A percentile compares a stretch with the other conserved stretches of the same genome.
Conservation (phyloP, 2,888 invertebrate genomes). For the Coelopa pilipes region DNA sequence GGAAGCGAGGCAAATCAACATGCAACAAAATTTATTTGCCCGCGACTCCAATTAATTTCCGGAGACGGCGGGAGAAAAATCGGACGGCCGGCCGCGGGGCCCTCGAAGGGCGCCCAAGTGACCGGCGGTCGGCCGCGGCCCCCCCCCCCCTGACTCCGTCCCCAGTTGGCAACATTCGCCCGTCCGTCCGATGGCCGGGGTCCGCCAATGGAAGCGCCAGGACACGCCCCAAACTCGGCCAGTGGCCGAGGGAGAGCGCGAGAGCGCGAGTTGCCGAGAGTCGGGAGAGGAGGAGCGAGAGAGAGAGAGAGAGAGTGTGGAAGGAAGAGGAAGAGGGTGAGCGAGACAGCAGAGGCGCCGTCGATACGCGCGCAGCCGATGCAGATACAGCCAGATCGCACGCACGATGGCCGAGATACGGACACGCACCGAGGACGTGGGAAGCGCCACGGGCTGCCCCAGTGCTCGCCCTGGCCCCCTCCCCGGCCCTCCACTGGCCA, state of each 20-base stretch:
- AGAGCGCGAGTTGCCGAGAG: background rate
- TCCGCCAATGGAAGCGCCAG: constrained; percentile 22
- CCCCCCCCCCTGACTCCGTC: too few species aligned
- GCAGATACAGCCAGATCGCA: constrained; percentile 28
- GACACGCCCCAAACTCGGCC: constrained; percentile 18
- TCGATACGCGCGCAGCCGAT: too few species aligned
- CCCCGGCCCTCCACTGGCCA: too few species aligned
- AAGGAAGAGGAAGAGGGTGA: background rate
- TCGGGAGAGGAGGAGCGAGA: too few species aligned
- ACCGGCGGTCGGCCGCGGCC: too few species aligned
- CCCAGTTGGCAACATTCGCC: too few species aligned
- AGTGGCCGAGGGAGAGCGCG: too few species aligned
- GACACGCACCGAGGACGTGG: constrained; percentile 8
- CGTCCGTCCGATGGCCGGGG: background rate
- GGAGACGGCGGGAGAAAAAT: too few species aligned
- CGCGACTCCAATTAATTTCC: constrained; percentile 6
- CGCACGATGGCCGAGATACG: constrained; percentile 17
- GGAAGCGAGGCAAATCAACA: background rate
- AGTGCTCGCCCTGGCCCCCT: background rate
- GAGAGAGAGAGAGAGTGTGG: background rate
- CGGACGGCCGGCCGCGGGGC: too few species aligned
- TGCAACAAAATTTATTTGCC: constrained; percentile 9
- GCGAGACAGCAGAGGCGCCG: background rate
- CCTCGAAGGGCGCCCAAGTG: too few species aligned
- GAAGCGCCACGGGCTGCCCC: too few species aligned